Evolutionary conservation across 2,797 vertebrate genomes (phyloP).

Genomic region (Gallinago stenura): DNA sequence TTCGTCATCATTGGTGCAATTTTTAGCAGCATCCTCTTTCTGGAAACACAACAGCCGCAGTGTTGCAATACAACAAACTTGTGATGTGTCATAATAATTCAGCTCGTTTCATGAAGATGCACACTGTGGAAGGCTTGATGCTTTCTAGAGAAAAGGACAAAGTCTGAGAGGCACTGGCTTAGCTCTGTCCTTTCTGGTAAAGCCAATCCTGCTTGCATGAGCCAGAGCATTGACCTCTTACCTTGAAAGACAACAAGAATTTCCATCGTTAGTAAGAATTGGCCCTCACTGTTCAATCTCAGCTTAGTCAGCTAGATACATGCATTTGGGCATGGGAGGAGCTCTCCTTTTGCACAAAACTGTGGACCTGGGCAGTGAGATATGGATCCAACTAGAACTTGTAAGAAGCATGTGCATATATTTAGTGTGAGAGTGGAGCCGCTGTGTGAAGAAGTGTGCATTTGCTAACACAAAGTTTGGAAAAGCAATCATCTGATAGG

Average conservation of each 20-base stretch:
- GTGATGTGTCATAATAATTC: neutral
- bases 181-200: neutral
- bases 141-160: neutral
- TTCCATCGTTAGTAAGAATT: fast-evolving
- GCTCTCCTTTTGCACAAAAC: neutral
- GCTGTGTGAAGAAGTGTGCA: fast-evolving
- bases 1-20: conserved; percentile 29
- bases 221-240: neutral
- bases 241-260: neutral
- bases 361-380: neutral
- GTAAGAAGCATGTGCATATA: fast-evolving
- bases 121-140: neutral
- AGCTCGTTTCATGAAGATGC: fast-evolving
- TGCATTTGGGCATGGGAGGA: neutral
- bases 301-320: neutral
- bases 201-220: neutral
- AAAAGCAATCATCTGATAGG: neutral
- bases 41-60: neutral
- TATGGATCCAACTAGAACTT: neutral
- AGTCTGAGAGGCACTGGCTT: neutral
- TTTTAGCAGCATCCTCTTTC: conserved; percentile 54
- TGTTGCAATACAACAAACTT: conserved; percentile 12
- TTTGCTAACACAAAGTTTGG: neutral
- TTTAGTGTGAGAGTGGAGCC: neutral
- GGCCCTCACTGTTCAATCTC: neutral